Base-by-base conservation (phyloP, 2,113 vertebrate genomes). In the Geothlypis trichas region DNA sequence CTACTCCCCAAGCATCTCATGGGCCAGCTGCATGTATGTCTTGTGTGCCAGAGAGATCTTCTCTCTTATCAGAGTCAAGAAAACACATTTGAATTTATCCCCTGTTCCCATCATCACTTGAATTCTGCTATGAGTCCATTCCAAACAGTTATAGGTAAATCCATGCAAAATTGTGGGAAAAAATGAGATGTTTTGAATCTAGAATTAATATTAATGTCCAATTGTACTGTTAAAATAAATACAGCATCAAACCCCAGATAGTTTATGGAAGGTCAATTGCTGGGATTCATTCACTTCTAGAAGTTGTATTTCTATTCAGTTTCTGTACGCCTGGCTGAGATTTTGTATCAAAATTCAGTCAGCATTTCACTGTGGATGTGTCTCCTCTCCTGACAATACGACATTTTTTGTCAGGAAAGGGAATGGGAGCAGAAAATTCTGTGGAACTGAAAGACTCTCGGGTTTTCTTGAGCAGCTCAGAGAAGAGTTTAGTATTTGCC, bases 341-440 rank as follows among this genome's bases (percentile, higher is more conserved):
- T 63, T 39, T 58, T 55, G 37, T 20, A 26, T 42, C 24, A 31
- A 49, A 72, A 59, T 33, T 39, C 66, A 35, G 22, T 52, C 47
- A 58, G 28, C 4, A 1, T 23, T 23, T 28, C 26, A 15, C 5
- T 24, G 2, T 0, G 1, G 35, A 8, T 8, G 7, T 11, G 5
- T 65, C 41, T 31, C 12, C 18, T 58, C 44, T 63, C 37, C 35
- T 62, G 17, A 30, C 13, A 37, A 4, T 8, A 18, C 2, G 5
- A 4, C 24, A 3, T 11, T 72, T 72, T 42, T 61, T 73, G 33
- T 63, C 68, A 75, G 69, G 52, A 47, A 37, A 88, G 46, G 26
- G 14, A 93, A 58, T 4, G 11, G 37, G 52, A 33, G 17, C 21
- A 57, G 87, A 73, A 69, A 76, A 35, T 20, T 1, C 23, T 46